These are phyloP conservation scores for Girardinichthys multiradiatus DNA, from an alignment of 2,113 vertebrate species.

Conservation along the genomic window DNA sequence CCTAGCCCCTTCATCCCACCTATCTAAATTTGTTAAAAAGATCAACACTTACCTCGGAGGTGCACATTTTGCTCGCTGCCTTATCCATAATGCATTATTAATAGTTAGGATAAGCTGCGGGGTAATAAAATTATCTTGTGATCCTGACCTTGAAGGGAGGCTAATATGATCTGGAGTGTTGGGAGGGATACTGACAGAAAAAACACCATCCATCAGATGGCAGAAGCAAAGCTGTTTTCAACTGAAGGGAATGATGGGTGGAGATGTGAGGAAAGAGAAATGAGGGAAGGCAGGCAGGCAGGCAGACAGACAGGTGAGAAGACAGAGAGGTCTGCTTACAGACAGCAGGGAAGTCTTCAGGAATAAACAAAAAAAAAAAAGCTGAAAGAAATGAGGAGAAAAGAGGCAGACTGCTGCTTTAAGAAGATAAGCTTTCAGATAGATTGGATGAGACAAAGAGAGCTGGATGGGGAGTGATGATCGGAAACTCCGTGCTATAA, in stretches of 20 bases:
- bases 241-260: conserved; percentile 59
- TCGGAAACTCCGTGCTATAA: conserved; percentile 39
- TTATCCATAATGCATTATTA: conserved; percentile 41
- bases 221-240: conserved; percentile 52
- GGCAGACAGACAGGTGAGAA: conserved; percentile 57
- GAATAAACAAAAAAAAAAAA: conserved; percentile 41
- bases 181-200: neutral
- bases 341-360: conserved; percentile 42
- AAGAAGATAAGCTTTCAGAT: conserved; percentile 64
- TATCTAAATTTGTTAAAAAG: conserved; percentile 24
- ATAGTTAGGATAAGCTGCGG: conserved; percentile 35
- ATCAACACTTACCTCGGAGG: conserved; percentile 23
- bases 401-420: conserved; percentile 48
- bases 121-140: conserved; percentile 45
- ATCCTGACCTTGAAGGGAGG: conserved; percentile 57
- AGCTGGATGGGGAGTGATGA: conserved; percentile 36
- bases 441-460: conserved; percentile 32
- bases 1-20: conserved; percentile 19
- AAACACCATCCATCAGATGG: conserved; percentile 42
- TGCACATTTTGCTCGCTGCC: conserved; percentile 13
- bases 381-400: conserved; percentile 36
- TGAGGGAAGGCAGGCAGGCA: conserved; percentile 32
- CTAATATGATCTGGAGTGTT: conserved; percentile 23
- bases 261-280: conserved; percentile 57
- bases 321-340: conserved; percentile 62